A percentile compares a stretch with the other conserved stretches of the same genome.
Evolutionary conservation across 2,888 invertebrate species (phyloP).

Genomic region (Sussaba pulchella): DNA sequence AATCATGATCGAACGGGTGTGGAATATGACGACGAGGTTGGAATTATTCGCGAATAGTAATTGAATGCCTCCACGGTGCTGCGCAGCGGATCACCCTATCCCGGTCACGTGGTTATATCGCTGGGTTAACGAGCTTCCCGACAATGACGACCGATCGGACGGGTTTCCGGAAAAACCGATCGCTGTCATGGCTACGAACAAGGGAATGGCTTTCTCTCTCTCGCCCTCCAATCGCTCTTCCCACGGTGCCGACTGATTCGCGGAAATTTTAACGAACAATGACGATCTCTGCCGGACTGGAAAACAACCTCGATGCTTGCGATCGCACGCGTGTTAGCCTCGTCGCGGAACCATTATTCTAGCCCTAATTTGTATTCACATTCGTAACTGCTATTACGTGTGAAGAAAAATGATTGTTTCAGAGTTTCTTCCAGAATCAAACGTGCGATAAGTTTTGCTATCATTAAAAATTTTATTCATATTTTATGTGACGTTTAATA

Average conservation of each 20-base stretch:
- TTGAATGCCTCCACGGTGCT: constrained; percentile 39
- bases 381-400: constrained; percentile 6
- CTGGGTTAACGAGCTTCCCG: constrained; percentile 68
- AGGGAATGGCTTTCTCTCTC: constrained; percentile 50
- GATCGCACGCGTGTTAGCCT: constrained; percentile 23
- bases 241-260: constrained; percentile 27
- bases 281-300: constrained; percentile 54
- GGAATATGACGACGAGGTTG: constrained; percentile 34
- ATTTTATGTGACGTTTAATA: neutral
- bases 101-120: constrained; percentile 56
- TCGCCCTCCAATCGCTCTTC: constrained; percentile 7
- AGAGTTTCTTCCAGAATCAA: constrained; percentile 7
- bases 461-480: neutral
- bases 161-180: constrained; percentile 67
- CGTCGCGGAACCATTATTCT: constrained; percentile 47
- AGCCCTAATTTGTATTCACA: constrained; percentile 45
- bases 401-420: constrained; percentile 7
- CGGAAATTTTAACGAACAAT: constrained; percentile 56
- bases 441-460: neutral
- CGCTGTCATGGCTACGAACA: constrained; percentile 67
- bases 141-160: constrained; percentile 70
- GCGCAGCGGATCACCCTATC: constrained; percentile 7
- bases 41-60: constrained; percentile 65
- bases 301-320: constrained; percentile 47
- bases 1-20: constrained; percentile 47